Evolutionary conservation across 2,113 vertebrate genomes (phyloP).

Genomic region (Echinops telfairi): DNA sequence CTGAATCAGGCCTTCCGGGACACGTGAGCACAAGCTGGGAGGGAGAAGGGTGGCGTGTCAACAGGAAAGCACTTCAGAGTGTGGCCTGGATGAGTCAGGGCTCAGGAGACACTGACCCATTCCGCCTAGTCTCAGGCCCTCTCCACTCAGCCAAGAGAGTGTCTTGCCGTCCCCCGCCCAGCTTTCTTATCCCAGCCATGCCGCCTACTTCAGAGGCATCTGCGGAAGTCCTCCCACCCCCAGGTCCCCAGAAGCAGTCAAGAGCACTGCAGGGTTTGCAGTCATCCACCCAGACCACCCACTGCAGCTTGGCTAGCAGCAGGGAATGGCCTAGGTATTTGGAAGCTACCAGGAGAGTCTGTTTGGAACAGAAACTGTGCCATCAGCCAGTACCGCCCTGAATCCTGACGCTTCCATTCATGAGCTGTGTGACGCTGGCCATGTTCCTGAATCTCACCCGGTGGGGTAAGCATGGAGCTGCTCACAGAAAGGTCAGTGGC

Average conservation of each 20-base stretch:
- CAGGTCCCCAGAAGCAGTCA: not conserved
- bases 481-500: too few species aligned
- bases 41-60: not conserved
- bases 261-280: not conserved
- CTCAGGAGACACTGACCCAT: not conserved
- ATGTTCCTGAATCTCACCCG: not conserved
- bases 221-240: not conserved
- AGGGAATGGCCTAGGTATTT: not conserved
- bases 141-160: not conserved
- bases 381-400: not conserved
- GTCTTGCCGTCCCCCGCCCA: not conserved
- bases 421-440: not conserved
- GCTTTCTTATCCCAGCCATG: too few species aligned
- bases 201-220: not conserved
- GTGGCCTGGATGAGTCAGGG: not conserved
- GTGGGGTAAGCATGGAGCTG: too few species aligned
- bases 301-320: not conserved
- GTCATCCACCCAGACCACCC: not conserved
- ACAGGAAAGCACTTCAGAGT: not conserved
- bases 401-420: not conserved
- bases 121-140: not conserved
- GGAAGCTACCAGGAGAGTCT: conserved; percentile 6
- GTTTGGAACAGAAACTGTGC: not conserved
- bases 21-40: not conserved
- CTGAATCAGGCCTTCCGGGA: not conserved